Evolutionary conservation across 92 coral and sea anemone species (phyloP), one percentile per base, ranked within the genome.

Genomic region (Montipora capitata): DNA sequence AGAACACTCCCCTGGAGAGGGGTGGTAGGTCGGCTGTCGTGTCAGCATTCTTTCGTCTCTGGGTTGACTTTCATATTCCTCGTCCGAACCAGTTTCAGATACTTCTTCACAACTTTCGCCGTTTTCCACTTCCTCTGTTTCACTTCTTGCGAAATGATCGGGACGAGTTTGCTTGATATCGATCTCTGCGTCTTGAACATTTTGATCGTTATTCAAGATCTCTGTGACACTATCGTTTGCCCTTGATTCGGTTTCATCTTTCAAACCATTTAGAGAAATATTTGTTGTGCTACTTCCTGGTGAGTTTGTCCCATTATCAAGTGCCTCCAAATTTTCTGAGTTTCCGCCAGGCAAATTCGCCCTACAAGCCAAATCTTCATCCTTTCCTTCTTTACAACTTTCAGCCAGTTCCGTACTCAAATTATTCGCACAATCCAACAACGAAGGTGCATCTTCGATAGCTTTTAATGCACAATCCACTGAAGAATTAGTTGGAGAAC

Each of bases 1-100:
- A 7, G 98, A 98, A 43, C 95, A 88, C 78, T 95, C 98, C 77
- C 90, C 95, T 17, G 82, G 92, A 68, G 92, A 27, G 78, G 95
- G 90, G 72, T 48, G 57, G 77, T 91, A 94, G 74, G 85, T 75
- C 27, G 95, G 78, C 40, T 89, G 84, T 5, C 91, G 78, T 6
- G 93, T 88, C 9, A 77, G 82, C 48, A 71, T 65, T 40, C 64
- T 83, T 16, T 81, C 39, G n/a, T 85, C 63, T 16, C 49, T 6
- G 8, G 40, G 7, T 41, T 43, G 69, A 17, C 15, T n/a, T 58
- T 72, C 91, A 12, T 7, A 8, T 6, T 83, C 87, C 8, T 71
- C 80, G 7, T 65, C 73, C 70, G 62, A 67, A 64, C 79, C 91
- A 2, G 59, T 15, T 79, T 79, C 58, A 63, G 18, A 42, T 15